Evolutionary conservation across 2,113 vertebrate species (phyloP).

Genomic region (Odontophorus gujanensis): DNA sequence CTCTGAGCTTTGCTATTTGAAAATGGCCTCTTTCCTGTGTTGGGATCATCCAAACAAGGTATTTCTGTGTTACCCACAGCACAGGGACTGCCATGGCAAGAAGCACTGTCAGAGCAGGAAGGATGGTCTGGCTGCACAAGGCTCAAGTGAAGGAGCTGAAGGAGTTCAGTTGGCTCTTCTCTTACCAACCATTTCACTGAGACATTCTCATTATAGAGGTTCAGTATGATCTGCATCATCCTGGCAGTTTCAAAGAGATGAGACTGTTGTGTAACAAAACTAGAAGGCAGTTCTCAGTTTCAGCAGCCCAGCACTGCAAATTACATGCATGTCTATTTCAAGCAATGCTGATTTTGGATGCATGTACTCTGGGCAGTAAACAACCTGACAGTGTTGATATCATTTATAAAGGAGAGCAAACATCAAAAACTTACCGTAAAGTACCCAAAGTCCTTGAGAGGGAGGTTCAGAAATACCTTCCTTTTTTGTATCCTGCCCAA

Average conservation of each 20-base stretch:
- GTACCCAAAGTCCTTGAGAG: not conserved
- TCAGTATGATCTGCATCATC: not conserved
- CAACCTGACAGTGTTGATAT: not conserved
- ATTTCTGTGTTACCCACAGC: not conserved
- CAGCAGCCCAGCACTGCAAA: not conserved
- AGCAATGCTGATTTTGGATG: not conserved
- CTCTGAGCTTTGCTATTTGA: not conserved
- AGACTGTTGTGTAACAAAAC: not conserved
- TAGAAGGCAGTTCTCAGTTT: not conserved
- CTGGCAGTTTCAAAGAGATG: not conserved
- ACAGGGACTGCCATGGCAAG: not conserved
- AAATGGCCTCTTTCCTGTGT: not conserved
- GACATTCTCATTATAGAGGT: not conserved
- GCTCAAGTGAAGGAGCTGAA: not conserved
- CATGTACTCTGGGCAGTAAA: not conserved
- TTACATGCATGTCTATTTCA: accelerated
- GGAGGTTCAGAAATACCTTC: not conserved
- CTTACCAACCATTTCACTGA: not conserved
- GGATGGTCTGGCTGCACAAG: not conserved
- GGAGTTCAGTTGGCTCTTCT: not conserved
- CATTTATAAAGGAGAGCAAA: not conserved
- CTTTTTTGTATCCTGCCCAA: not conserved
- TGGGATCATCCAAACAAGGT: not conserved
- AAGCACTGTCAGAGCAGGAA: not conserved
- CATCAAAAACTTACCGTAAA: not conserved